A percentile compares a stretch with the other conserved stretches of the same genome.
These are phyloP conservation scores for Zaprionus tsacasi DNA, from an alignment of 1,140 invertebrate species.

Conservation along the genomic window DNA sequence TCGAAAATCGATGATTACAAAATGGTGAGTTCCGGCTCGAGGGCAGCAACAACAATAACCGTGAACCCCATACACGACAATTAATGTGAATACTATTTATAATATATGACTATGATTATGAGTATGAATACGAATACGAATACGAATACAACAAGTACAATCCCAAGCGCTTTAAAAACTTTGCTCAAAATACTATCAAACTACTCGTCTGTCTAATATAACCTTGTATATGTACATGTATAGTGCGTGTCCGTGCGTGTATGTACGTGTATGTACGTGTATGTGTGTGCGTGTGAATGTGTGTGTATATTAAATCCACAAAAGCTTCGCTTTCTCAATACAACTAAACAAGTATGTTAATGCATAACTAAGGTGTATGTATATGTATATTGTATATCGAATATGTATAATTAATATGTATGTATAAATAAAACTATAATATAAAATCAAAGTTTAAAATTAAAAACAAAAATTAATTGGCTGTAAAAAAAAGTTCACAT, in stretches of 20 bases:
- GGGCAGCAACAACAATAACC: constrained; percentile 22
- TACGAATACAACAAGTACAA: constrained; percentile 43
- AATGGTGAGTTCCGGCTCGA: constrained; percentile 92
- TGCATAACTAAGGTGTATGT: constrained; percentile 29
- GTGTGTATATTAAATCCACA: constrained; percentile 23
- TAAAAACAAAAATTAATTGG: constrained; percentile 18
- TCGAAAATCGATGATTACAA: constrained; percentile 99
- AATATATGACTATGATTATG: not conserved
- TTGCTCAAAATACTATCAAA: constrained; percentile 59
- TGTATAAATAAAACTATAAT: constrained; percentile 32
- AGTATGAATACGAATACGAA: constrained; percentile 22
- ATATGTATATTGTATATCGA: constrained; percentile 34
- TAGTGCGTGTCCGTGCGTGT: constrained; percentile 25
- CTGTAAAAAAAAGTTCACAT: constrained; percentile 7
- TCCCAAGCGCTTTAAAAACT: constrained; percentile 62
- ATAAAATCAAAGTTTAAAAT: constrained; percentile 27
- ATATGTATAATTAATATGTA: constrained; percentile 30
- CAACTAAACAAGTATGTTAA: constrained; percentile 9
- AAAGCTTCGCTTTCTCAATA: constrained; percentile 41
- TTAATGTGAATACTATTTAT: constrained; percentile 4
- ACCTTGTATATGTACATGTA: constrained; percentile 35
- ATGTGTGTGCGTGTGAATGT: constrained; percentile 23
- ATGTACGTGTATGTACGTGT: constrained; percentile 17
- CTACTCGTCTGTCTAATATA: constrained; percentile 43
- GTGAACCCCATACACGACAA: constrained; percentile 29